Base-by-base conservation (phyloP, 2,797 vertebrate species). In the Hydrocynus forskahlii region DNA sequence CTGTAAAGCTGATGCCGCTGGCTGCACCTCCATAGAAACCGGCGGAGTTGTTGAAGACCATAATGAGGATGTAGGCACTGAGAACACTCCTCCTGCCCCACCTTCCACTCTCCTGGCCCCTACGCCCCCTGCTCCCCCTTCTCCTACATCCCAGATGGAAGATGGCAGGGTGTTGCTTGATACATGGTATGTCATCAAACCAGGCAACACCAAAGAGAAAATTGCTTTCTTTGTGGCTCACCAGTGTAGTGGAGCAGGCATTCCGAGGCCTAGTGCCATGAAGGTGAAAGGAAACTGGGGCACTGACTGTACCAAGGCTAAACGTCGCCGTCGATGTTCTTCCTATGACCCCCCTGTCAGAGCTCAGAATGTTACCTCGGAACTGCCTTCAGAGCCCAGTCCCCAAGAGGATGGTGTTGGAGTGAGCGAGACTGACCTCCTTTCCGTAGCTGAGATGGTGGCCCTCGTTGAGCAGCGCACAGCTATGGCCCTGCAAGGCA, bases 111-210 rank as follows among this genome's bases (percentile, higher is more conserved):
- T 88, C 13, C 0, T 69, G 81, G 40, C 88, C 45, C 87, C 92
- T 4, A 2, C 86, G 76, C 14, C 81, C 4, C 77, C 85, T 12
- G 63, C 81, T n/a, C 85, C 92, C 50, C 35, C 94, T 76, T n/a
- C 93, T 80, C 19, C 89, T 73, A n/a, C 90, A 90, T 0, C 91
- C 64, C 94, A 94, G 83, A 87, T 94, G 79, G 96, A 97, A 21
- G 97, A 99, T 43, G 96, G 96, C 0, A 94, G 96, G 1, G 97
- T 99, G 79, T 89, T 98, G 83, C 87, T 99, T 88, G 97, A 99
- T 91, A 99, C 97, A 0, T 99, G 97, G 97, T 99, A 98, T 54
- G 97, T 98, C 71, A 99, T 99, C 88, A 99, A 99, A 67, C 97
- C 97, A 0, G 97, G 97, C 23, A 99, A 99, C 92, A 99, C 97